phyloP scores from a whole-genome alignment of 2,113 vertebrate species.

The Neolamprologus fasciatus region DNA sequence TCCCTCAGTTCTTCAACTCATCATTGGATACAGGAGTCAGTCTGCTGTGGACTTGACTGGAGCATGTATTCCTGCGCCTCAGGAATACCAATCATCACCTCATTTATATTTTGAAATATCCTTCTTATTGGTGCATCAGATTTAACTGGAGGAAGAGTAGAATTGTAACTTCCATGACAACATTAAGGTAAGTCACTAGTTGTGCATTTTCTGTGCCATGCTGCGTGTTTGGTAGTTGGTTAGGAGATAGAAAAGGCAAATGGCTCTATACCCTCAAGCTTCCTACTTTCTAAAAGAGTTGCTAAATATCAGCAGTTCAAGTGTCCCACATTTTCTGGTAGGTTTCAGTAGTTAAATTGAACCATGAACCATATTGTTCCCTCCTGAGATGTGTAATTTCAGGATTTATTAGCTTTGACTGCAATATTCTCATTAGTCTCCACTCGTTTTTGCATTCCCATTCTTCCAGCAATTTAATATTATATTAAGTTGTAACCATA shows the following conservation, averaged over 20 bases:
- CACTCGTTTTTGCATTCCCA: background rate
- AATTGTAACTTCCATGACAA: background rate
- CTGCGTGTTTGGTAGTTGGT: background rate
- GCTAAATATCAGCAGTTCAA: constrained; percentile 17
- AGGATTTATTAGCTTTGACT: background rate
- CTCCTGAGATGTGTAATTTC: background rate
- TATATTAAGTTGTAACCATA: background rate
- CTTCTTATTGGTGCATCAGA: background rate
- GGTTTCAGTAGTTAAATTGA: background rate
- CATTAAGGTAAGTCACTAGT: constrained; percentile 27
- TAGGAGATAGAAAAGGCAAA: constrained; percentile 15
- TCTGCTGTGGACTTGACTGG: constrained; percentile 44
- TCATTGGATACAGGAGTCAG: constrained; percentile 37
- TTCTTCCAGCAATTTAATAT: background rate
- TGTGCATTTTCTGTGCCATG: background rate
- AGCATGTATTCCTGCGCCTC: too few species aligned
- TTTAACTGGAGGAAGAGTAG: background rate
- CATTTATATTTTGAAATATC: constrained; percentile 1
- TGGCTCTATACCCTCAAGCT: background rate
- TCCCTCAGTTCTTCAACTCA: constrained; percentile 48
- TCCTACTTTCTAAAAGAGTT: constrained; percentile 11
- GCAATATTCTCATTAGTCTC: background rate
- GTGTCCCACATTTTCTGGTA: background rate
- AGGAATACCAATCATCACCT: constrained; percentile 9
- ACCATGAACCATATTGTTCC: background rate